Conservation (phyloP, 2,113 vertebrate genomes). For the Campylomormyrus tamandua region DNA sequence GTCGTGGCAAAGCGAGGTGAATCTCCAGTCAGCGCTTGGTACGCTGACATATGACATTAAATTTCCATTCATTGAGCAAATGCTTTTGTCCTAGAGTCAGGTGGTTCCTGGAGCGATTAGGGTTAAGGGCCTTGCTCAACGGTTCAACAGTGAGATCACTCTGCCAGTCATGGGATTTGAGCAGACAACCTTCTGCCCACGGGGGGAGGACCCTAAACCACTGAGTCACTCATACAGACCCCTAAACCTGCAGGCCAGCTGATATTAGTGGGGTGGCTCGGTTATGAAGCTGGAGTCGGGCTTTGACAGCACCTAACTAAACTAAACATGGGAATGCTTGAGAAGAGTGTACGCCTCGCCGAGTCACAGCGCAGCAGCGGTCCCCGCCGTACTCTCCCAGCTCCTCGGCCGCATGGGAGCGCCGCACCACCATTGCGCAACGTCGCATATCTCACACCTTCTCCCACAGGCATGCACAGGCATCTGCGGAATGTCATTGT, state of each 20-base stretch:
- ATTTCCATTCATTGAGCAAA: background rate
- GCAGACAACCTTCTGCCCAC: background rate
- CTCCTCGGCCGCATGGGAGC: conserved; percentile 47
- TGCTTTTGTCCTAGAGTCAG: background rate
- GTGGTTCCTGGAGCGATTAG: background rate
- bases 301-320: background rate
- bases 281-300: background rate
- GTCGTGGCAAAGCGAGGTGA: background rate
- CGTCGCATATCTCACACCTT: conserved; percentile 38
- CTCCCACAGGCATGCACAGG: conserved; percentile 25
- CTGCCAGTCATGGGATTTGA: background rate
- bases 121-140: background rate
- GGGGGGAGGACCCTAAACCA: background rate
- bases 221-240: background rate
- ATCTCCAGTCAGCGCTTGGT: background rate
- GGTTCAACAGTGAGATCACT: background rate
- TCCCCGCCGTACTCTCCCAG: background rate
- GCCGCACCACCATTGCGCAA: conserved; percentile 40
- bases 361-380: background rate
- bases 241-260: background rate
- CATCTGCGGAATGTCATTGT: conserved; percentile 61
- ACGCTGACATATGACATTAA: background rate
- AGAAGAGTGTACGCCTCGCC: background rate
- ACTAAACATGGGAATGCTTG: background rate
- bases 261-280: background rate